Conservation (phyloP, 2,797 vertebrate species). For the Gephyroberyx darwinii region DNA sequence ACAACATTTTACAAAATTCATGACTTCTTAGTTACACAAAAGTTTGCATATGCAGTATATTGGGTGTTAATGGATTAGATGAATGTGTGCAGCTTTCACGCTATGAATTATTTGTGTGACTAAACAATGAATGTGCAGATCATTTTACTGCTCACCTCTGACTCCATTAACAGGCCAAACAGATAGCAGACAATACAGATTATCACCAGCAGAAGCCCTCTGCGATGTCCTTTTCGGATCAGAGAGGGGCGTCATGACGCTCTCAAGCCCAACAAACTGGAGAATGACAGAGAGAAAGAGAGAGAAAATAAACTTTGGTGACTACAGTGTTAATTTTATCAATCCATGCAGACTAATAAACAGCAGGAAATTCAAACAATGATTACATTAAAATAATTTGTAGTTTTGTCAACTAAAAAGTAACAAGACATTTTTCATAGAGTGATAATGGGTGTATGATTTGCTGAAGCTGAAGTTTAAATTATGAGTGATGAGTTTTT, state of each 20-base stretch:
- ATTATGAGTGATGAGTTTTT: too few relatives aligned
- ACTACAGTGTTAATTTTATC: too few relatives aligned
- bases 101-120: neutral
- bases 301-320: neutral
- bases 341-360: too few relatives aligned
- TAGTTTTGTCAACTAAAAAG: too few relatives aligned
- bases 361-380: too few relatives aligned
- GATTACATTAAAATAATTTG: too few relatives aligned
- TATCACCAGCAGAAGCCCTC: slow-evolving; percentile 84
- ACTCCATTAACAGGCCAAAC: slow-evolving; percentile 84
- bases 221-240: slow-evolving; percentile 80
- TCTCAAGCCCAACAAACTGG: slow-evolving; percentile 90
- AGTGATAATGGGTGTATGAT: too few relatives aligned
- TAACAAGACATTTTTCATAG: too few relatives aligned
- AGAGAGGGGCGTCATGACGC: slow-evolving; percentile 86
- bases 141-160: slow-evolving; percentile 80
- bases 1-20: too few relatives aligned
- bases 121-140: too few relatives aligned
- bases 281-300: slow-evolving; percentile 5
- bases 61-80: neutral
- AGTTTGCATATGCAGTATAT: neutral
- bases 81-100: too few relatives aligned
- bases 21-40: neutral
- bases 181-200: slow-evolving; percentile 79
- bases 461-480: too few relatives aligned